Evolutionary conservation across 2,888 invertebrate species (phyloP).

Genomic region (Drosophila prostipennis): DNA sequence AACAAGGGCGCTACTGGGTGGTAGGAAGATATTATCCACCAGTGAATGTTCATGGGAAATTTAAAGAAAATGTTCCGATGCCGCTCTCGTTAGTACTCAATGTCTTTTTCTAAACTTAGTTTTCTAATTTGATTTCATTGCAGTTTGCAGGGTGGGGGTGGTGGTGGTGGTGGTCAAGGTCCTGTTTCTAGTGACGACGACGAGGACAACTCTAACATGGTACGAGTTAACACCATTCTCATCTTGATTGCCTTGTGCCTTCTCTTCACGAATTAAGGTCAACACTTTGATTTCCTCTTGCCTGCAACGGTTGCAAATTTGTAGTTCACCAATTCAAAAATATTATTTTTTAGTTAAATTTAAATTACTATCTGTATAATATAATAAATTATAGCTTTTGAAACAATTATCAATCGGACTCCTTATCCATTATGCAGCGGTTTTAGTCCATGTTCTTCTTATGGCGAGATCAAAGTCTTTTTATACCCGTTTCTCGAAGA

Average conservation of each 20-base stretch:
- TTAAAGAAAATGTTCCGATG: constrained; percentile 32
- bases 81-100: too few relatives aligned
- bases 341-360: too few relatives aligned
- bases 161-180: too few relatives aligned
- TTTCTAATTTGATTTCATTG: not conserved
- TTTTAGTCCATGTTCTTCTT: too few relatives aligned
- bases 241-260: not conserved
- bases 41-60: constrained; percentile 34
- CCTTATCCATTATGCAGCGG: too few relatives aligned
- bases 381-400: too few relatives aligned
- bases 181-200: too few relatives aligned
- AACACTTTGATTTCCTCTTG: not conserved
- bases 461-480: too few relatives aligned
- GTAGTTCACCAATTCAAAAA: not conserved
- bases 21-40: constrained; percentile 21
- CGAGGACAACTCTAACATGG: not conserved
- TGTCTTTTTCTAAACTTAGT: not conserved
- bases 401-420: too few relatives aligned
- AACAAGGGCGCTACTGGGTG: constrained; percentile 31
- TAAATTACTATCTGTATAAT: too few relatives aligned
- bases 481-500: too few relatives aligned
- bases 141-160: not conserved
- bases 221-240: not conserved
- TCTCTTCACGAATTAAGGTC: not conserved
- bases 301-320: not conserved